These are phyloP conservation scores for Collichthys lucidus DNA, from an alignment of 2,113 vertebrate species.

Conservation along the genomic window DNA sequence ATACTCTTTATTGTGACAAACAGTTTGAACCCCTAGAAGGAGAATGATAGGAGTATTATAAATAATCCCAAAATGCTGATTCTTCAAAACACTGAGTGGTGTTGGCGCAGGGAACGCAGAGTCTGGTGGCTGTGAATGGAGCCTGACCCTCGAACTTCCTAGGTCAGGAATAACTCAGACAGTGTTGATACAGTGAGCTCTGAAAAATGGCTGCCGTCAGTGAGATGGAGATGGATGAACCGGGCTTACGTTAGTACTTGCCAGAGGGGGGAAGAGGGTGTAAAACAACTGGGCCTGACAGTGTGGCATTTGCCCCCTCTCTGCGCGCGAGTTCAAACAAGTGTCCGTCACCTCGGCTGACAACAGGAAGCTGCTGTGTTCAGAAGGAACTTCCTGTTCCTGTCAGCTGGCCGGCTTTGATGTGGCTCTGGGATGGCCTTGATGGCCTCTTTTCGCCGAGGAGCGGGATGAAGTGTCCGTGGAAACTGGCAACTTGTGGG, in stretches of 20 bases:
- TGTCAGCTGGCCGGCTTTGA: constrained; percentile 82
- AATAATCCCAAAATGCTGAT: constrained; percentile 55
- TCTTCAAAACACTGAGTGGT: constrained; percentile 36
- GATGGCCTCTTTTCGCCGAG: constrained; percentile 71
- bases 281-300: constrained; percentile 66
- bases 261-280: constrained; percentile 61
- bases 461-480: constrained; percentile 61
- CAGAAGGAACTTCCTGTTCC: constrained; percentile 83
- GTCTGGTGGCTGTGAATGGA: constrained; percentile 56
- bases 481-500: constrained; percentile 62
- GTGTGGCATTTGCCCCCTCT: constrained; percentile 75
- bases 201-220: constrained; percentile 77
- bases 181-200: constrained; percentile 74
- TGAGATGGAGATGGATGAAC: constrained; percentile 78
- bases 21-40: background rate
- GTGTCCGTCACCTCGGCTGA: constrained; percentile 82
- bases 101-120: constrained; percentile 31
- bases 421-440: constrained; percentile 77
- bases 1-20: background rate
- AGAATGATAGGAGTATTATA: background rate
- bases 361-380: constrained; percentile 84
- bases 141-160: constrained; percentile 68
- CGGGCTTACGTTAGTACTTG: constrained; percentile 74
- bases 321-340: constrained; percentile 79
- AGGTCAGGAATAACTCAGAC: constrained; percentile 73